These are phyloP conservation scores for Rhinoraja longicauda DNA, from an alignment of 2,797 vertebrate species.

Conservation along the genomic window DNA sequence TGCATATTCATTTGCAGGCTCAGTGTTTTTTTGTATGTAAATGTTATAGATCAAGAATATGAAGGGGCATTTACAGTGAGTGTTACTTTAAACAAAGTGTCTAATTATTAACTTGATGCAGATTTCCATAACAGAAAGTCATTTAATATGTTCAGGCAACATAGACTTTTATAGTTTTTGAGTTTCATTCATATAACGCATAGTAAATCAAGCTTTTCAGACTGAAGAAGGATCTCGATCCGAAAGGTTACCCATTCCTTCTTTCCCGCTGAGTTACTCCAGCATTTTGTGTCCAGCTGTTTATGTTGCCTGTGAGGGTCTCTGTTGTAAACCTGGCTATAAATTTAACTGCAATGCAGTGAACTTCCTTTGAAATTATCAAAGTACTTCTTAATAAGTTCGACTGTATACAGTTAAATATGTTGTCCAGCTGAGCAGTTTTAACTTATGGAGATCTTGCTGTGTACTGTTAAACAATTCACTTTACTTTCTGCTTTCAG, in stretches of 20 bases:
- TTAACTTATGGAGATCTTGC: not conserved
- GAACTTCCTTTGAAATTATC: not conserved
- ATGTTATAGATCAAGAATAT: not conserved
- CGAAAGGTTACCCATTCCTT: too few relatives aligned
- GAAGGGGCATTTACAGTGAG: not conserved
- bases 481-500: not conserved
- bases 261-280: too few relatives aligned
- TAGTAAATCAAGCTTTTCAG: not conserved
- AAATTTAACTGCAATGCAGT: not conserved
- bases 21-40: not conserved
- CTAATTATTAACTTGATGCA: not conserved
- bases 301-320: too few relatives aligned
- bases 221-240: too few relatives aligned
- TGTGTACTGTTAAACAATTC: not conserved
- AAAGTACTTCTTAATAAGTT: not conserved
- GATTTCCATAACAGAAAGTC: not conserved
- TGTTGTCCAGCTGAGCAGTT: not conserved
- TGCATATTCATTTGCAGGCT: conserved; percentile 6
- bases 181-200: not conserved
- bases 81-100: not conserved
- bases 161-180: not conserved
- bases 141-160: not conserved
- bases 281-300: too few relatives aligned
- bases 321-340: not conserved
- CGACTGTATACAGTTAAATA: not conserved